A percentile compares a stretch with the other conserved stretches of the same genome.
Evolutionary conservation across 2,113 vertebrate genomes (phyloP).

Genomic region (Xyliphius kryptos): DNA sequence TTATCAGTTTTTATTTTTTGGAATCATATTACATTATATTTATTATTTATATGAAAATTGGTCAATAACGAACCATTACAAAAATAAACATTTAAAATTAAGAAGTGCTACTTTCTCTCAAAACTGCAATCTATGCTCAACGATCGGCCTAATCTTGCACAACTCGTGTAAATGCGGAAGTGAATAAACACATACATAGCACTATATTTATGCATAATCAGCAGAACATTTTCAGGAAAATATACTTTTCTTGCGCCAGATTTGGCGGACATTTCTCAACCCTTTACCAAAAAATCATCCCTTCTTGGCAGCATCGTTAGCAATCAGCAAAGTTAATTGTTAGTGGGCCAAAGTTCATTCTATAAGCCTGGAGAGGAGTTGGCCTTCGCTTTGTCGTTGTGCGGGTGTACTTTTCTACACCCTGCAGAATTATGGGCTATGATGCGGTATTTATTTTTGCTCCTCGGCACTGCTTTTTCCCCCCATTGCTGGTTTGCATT

Average conservation of each 20-base stretch:
- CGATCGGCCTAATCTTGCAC: background rate
- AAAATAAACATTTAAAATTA: no score
- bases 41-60: no score
- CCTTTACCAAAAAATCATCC: background rate
- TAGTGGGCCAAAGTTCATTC: constrained; percentile 28
- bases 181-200: background rate
- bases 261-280: background rate
- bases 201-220: no score
- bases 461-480: constrained; percentile 6
- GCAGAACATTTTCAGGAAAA: no score
- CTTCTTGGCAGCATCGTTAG: background rate
- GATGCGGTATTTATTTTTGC: constrained; percentile 40
- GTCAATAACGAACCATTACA: no score
- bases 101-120: no score
- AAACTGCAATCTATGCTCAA: no score
- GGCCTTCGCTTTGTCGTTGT: constrained; percentile 4
- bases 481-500: constrained; percentile 31
- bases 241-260: background rate
- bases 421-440: constrained; percentile 31
- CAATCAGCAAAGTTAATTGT: background rate
- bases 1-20: no score
- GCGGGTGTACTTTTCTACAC: constrained; percentile 13
- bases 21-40: no score
- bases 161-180: background rate
- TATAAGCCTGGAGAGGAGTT: constrained; percentile 1